Evolutionary conservation across 2,797 vertebrate genomes (phyloP), one percentile per base, ranked within the genome.

Genomic region (Cetoscarus ocellatus): DNA sequence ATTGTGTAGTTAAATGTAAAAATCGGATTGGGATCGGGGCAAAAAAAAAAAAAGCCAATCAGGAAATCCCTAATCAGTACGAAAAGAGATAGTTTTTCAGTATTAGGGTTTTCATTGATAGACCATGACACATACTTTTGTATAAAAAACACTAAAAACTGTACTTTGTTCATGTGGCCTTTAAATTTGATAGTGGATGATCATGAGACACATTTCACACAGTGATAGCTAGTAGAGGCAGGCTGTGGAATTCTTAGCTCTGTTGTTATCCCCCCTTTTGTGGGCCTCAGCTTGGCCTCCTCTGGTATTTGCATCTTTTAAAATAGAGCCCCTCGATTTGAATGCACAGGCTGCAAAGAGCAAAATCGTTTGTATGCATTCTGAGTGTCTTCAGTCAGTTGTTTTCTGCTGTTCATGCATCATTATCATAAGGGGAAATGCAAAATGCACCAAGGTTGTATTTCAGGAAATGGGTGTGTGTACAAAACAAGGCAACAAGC

Each of bases 241-340:
- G 64, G 79, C 78, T 57, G n/a, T 64, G 75, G 57, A 69, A 73
- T 75, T 66, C 77, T 77, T 71, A 45, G 59, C 64, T 70, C 67
- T 70, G 56, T 58, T 63, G 57, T 73, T 63, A 73, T 74, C 67
- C 67, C 77, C 56, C 83, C 69, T 58, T 75, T 51, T 65, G 40
- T 70, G 84, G 83, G 82, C 86, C 86, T 85, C 79, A 61, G 54
- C 75, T 59, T 54, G 74, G 82, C 86, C 70, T 87, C 76, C 17
- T 0, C 66, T 81, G 82, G 77, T 77, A 87, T 90, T 89, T 87
- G 88, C 83, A 86, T 89, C 81, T 85, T 91, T 88, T 62, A 75
- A 84, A 91, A 86, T 76, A 86, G 79, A 86, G 73, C 62, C 66
- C 43, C 47, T 47, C 50, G 50, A 87, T 83, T 78, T 85, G 62